These are phyloP conservation scores for Carollia perspicillata DNA, from an alignment of 2,113 vertebrate genomes.

Conservation along the genomic window DNA sequence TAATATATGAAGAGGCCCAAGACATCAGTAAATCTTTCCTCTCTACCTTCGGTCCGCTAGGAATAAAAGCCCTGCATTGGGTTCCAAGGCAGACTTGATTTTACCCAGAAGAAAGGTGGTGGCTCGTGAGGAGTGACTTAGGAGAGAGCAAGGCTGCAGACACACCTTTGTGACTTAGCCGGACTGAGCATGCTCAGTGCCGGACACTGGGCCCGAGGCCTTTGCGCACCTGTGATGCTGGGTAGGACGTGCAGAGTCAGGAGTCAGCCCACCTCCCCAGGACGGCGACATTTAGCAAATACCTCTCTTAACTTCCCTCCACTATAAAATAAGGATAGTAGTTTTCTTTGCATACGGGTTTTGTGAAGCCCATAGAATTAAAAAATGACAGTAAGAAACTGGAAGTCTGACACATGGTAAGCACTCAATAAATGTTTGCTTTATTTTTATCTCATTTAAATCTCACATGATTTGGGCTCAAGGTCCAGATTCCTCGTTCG, in stretches of 20 bases:
- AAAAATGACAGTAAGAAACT: neutral
- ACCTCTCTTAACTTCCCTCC: neutral
- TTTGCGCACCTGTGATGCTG: neutral
- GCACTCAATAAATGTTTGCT: neutral
- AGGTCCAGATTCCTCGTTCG: neutral
- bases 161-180: neutral
- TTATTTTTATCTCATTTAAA: neutral
- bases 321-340: neutral
- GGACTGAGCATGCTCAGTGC: no score
- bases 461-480: neutral
- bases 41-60: neutral
- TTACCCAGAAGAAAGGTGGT: neutral
- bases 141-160: neutral
- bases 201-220: no score
- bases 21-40: neutral
- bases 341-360: neutral
- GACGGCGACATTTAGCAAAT: neutral
- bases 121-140: neutral
- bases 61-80: neutral
- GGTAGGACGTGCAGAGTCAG: neutral
- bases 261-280: neutral
- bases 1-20: neutral
- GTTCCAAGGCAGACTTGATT: neutral
- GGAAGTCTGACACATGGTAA: neutral
- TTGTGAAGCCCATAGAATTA: neutral